Conservation (phyloP, 2,888 invertebrate genomes). For the Hydraecia micacea region DNA sequence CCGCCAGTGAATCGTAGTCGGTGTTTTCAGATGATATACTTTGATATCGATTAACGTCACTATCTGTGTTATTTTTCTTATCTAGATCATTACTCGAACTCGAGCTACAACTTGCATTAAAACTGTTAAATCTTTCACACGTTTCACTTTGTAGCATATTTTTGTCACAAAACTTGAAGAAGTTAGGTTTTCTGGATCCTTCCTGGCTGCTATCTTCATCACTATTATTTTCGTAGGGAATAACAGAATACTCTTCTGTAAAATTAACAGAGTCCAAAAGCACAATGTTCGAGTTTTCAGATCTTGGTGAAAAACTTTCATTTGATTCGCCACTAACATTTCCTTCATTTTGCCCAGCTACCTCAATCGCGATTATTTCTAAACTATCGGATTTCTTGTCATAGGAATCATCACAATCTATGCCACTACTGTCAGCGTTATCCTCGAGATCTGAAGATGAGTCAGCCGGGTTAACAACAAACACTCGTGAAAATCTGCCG, state of each 20-base stretch:
- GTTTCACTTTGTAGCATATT: conserved; percentile 88
- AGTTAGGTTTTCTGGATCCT: conserved; percentile 72
- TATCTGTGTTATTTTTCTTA: conserved; percentile 77
- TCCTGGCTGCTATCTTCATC: conserved; percentile 75
- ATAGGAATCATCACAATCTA: conserved; percentile 92
- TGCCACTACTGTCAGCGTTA: conserved; percentile 90
- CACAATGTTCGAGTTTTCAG: conserved; percentile 77
- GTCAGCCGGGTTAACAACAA: conserved; percentile 92
- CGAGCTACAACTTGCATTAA: conserved; percentile 82
- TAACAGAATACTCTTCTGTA: conserved; percentile 80
- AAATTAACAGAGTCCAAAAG: conserved; percentile 83
- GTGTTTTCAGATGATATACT: conserved; percentile 80
- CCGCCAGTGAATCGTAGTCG: conserved; percentile 82
- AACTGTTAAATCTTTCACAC: conserved; percentile 86
- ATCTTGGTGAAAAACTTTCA: conserved; percentile 72
- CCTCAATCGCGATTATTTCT: conserved; percentile 81
- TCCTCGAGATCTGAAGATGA: conserved; percentile 91
- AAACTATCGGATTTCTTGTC: conserved; percentile 86
- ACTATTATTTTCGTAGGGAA: conserved; percentile 76
- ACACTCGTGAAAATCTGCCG: conserved; percentile 91
- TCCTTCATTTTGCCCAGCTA: conserved; percentile 76
- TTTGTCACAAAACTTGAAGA: conserved; percentile 83
- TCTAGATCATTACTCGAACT: conserved; percentile 78
- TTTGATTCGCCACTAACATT: conserved; percentile 74
- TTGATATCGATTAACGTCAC: conserved; percentile 78